Conservation (phyloP, 1,140 invertebrate genomes). For the Bactericera cockerelli region DNA sequence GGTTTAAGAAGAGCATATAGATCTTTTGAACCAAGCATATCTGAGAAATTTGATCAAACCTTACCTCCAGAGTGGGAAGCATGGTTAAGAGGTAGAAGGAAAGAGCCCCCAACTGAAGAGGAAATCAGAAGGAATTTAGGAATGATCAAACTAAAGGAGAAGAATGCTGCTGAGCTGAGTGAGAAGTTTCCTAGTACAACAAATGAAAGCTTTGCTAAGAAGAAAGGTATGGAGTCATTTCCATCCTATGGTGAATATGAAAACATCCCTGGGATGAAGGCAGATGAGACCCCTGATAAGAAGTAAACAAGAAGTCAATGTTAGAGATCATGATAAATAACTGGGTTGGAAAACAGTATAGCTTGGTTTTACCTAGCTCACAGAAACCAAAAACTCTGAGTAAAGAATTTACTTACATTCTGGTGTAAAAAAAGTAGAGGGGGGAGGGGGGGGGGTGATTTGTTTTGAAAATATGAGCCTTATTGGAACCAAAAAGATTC, state of each 20-base stretch:
- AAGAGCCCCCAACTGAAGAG: constrained; percentile 48
- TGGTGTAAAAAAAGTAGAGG: no score
- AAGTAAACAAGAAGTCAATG: no score
- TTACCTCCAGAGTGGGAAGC: constrained; percentile 69
- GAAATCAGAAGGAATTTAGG: constrained; percentile 52
- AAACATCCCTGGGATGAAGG: constrained; percentile 11
- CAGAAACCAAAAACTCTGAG: no score
- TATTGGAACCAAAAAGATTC: no score
- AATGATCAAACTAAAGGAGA: constrained; percentile 49
- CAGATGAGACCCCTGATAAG: no score
- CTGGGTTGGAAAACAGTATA: no score
- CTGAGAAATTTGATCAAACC: constrained; percentile 38
- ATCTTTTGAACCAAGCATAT: constrained; percentile 52
- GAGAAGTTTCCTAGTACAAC: constrained; percentile 16
- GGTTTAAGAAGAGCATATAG: constrained; percentile 42
- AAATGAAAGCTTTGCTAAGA: not conserved
- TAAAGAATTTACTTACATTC: no score
- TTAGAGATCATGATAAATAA: no score
- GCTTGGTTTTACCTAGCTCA: no score
- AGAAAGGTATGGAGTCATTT: constrained; percentile 12
- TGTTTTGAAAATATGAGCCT: no score
- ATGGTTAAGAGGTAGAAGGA: constrained; percentile 54
- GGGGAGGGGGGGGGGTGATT: no score
- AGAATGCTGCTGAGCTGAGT: constrained; percentile 54
- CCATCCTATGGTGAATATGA: constrained; percentile 18